Base-by-base conservation (phyloP, 2,113 vertebrate genomes). In the Burhinus bistriatus region DNA sequence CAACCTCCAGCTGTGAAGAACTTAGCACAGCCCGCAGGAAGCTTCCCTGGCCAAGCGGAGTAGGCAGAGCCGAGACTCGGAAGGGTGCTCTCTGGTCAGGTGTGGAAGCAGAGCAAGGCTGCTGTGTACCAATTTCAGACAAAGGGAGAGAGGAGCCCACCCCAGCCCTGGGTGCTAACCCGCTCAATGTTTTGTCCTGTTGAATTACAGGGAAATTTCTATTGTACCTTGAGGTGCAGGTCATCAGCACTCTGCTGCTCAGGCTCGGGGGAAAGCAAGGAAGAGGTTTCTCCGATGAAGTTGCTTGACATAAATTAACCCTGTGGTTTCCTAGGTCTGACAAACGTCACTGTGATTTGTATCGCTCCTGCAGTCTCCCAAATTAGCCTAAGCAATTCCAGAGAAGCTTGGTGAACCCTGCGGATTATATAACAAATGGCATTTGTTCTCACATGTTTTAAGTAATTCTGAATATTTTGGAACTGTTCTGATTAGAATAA, bases 1-100 rank as follows among this genome's bases (percentile, higher is more conserved):
- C 65, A 87, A 72, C 68, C 59, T 88, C 96, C 91, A 92, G 96
- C 96, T 91, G 86, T 11, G 90, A 83, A 27, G 80, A 91, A 2
- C 65, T 65, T 16, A 20, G 62, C 66, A 15, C 6, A 36, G 90
- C 65, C 62, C 4, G 11, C 2, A 1, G 83, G 72, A 65, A 79
- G 5, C 61, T 69, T 83, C 61, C 42, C 52, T 44, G 19, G 71
- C 17, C 49, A 13, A 92, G 78, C 3, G 4, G 22, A 77, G 68
- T 1, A 29, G 70, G 88, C 68, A 85, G 89, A 85, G 89, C 66
- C 26, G 61, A 27, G 40, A 14, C 66, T 29, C 1, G 3, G 61
- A 58, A 71, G 9, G 81, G 64, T 1, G 42, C 36, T 79, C 54
- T 17, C 30, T 25, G 78, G 3, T 1, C 49, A 55, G 54, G 58